Evolutionary conservation across 2,888 invertebrate species (phyloP).

Genomic region (Sphaerophoria taeniata): DNA sequence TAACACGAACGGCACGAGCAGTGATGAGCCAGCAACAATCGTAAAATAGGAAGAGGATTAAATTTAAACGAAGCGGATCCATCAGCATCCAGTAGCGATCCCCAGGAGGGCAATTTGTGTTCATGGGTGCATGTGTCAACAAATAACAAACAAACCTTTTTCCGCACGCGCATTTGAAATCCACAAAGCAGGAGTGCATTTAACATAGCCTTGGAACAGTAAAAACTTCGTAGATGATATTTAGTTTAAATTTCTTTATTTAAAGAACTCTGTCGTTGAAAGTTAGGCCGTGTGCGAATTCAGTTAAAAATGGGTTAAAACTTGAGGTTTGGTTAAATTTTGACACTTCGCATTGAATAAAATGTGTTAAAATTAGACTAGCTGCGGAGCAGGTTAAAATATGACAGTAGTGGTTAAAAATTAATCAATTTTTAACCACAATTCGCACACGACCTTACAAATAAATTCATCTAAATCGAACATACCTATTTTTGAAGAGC

Average conservation of each 20-base stretch:
- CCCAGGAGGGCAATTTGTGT: neutral
- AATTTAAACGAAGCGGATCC: constrained; percentile 20
- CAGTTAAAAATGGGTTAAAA: too few species aligned
- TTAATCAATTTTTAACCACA: too few species aligned
- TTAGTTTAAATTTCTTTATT: neutral
- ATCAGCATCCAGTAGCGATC: constrained; percentile 6
- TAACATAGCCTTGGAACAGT: neutral
- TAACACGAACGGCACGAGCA: constrained; percentile 65
- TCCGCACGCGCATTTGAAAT: neutral
- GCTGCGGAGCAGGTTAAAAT: too few species aligned
- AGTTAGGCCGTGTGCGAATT: too few species aligned
- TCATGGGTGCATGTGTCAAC: neutral
- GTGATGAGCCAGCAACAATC: constrained; percentile 14
- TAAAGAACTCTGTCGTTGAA: too few species aligned
- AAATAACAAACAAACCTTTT: constrained; percentile 16
- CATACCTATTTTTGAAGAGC: too few species aligned
- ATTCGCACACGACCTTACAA: too few species aligned
- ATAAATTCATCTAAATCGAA: too few species aligned
- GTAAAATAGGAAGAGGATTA: constrained; percentile 31
- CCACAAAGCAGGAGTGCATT: neutral
- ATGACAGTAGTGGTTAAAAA: too few species aligned
- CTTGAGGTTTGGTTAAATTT: too few species aligned
- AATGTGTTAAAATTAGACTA: too few species aligned
- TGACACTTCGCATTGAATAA: too few species aligned
- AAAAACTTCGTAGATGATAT: neutral